Percentiles rank a stretch among this genome's conserved stretches.
These are phyloP conservation scores for Tiliacea citrago DNA, from an alignment of 2,888 invertebrate genomes.

Conservation along the genomic window DNA sequence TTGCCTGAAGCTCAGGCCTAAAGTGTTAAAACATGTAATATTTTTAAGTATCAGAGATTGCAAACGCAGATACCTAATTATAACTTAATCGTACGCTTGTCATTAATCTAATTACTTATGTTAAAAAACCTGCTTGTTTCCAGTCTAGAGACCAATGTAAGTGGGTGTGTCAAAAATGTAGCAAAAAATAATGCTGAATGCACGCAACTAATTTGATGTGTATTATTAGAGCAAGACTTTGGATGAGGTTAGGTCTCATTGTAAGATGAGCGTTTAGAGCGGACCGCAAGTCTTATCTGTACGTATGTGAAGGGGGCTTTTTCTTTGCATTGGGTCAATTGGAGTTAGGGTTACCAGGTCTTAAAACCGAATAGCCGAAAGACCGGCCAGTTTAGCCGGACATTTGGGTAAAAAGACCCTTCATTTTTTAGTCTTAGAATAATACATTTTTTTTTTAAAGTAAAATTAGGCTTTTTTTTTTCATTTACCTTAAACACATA, in stretches of 20 bases:
- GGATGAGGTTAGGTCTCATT: slow-evolving; percentile 1
- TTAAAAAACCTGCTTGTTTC: slow-evolving; percentile 1
- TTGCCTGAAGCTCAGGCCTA: not conserved
- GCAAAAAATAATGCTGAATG: slow-evolving; percentile 8
- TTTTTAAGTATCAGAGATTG: not conserved
- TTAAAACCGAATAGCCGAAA: too few species aligned
- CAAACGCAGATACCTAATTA: not conserved
- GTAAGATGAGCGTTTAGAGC: slow-evolving; percentile 13
- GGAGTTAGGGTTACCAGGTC: too few species aligned
- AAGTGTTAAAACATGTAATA: not conserved
- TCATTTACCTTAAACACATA: too few species aligned
- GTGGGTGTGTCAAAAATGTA: slow-evolving; percentile 2
- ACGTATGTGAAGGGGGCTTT: not conserved
- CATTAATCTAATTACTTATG: not conserved
- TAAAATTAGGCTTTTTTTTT: too few species aligned
- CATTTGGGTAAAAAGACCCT: too few species aligned
- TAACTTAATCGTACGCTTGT: not conserved
- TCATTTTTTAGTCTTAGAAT: too few species aligned
- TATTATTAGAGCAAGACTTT: slow-evolving; percentile 20
- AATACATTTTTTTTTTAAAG: too few species aligned
- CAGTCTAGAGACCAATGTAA: not conserved
- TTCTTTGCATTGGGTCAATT: not conserved
- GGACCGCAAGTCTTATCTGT: not conserved
- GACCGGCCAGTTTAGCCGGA: too few species aligned
- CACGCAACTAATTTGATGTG: not conserved